Evolutionary conservation across 2,113 vertebrate species (phyloP), one percentile per base, ranked within the genome.

Genomic region (Phoxinus phoxinus): DNA sequence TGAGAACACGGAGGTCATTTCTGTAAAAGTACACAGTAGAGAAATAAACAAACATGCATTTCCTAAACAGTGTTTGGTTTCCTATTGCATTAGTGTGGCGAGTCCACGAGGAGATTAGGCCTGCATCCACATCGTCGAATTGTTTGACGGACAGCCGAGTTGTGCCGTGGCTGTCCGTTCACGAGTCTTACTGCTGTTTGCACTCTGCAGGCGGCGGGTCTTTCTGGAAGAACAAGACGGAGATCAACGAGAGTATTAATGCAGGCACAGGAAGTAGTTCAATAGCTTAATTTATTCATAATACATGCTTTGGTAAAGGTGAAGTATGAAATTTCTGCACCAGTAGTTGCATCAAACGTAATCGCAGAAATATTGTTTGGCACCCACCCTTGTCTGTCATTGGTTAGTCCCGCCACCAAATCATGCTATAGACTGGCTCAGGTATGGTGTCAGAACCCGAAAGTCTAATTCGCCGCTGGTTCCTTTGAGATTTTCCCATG

Each of bases 191-290:
- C 95, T 99, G 98, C 95, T 99, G 98, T 92, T 99, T 99, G 96
- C 98, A 99, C 92, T 99, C 98, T 44, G 97, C 96, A 85, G 98
- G 98, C 92, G 97, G 98, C 93, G 95, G 94, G 90, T 95, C 96
- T 95, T 96, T 97, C 98, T 99, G 96, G 13, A 59, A 78, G 32
- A 89, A 82, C 77, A 13, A 85, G 53, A 84, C 32, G 83, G 32
- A 41, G 8, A 59, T 30, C 15, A 30, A 2, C 30, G 13, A 30
- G 4, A 30, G 32, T 25, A 46, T 44, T 73, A n/a, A 3, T 46
- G 56, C 17, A 25, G 23, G 59, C 12, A 35, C 21, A 21, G 35
- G 7, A n/a, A 53, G 41, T 13, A 58, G 44, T 46, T 27, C 2
- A 27, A 80, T 46, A 25, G n/a, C 30, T n/a, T 30, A 15, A 37